Conservation (phyloP, 2,888 invertebrate genomes). For the Erebia ligea region DNA sequence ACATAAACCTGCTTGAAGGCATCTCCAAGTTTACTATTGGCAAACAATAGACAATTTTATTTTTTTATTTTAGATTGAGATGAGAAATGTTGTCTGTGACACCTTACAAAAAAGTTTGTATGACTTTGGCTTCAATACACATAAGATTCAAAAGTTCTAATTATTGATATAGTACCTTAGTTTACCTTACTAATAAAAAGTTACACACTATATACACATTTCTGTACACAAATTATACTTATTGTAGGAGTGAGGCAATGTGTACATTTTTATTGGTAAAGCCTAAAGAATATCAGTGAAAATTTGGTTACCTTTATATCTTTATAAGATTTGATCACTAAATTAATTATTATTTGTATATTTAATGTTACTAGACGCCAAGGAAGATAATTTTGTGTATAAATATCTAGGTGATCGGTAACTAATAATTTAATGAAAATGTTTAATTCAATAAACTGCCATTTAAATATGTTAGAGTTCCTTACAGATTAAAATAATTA, state of each 20-base stretch:
- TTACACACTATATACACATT: too few species aligned
- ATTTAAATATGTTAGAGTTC: neutral
- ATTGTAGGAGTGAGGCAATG: too few species aligned
- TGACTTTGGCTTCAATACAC: neutral
- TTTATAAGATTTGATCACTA: too few species aligned
- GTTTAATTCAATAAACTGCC: neutral
- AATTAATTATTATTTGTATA: too few species aligned
- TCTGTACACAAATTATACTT: too few species aligned
- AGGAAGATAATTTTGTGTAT: too few species aligned
- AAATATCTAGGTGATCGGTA: too few species aligned
- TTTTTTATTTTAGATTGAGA: constrained; percentile 9
- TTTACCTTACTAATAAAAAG: neutral
- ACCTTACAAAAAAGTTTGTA: constrained; percentile 14
- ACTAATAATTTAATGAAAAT: neutral
- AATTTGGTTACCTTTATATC: too few species aligned
- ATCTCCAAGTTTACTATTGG: constrained; percentile 93
- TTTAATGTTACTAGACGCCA: too few species aligned
- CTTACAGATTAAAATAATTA: neutral
- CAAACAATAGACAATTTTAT: constrained; percentile 58
- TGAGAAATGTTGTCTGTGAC: constrained; percentile 26
- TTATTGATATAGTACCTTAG: neutral
- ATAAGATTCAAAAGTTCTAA: neutral
- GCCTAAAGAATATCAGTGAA: too few species aligned
- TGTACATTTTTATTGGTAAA: too few species aligned
- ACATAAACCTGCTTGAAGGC: constrained; percentile 93